phyloP scores from a whole-genome alignment of 2,888 invertebrate species.

The Drosophila niveifrons region DNA sequence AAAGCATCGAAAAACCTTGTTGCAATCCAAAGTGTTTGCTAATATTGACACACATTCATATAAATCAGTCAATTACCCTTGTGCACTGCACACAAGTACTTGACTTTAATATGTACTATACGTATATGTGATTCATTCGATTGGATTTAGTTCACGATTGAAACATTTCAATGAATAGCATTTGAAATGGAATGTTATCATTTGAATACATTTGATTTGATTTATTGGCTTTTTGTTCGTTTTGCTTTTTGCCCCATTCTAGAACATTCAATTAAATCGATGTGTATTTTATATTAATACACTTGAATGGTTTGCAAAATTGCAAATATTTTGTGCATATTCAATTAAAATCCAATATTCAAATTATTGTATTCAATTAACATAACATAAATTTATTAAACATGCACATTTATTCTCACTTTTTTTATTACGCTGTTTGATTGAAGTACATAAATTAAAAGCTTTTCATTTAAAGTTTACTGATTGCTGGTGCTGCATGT shows the following conservation, averaged over 20 bases:
- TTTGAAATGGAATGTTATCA: background rate
- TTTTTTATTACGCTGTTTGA: background rate
- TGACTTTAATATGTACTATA: background rate
- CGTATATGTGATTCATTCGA: background rate
- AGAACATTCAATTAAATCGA: background rate
- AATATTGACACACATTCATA: background rate
- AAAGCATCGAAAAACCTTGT: background rate
- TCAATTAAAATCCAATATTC: background rate
- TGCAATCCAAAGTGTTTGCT: background rate
- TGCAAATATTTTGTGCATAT: background rate
- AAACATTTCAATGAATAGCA: background rate
- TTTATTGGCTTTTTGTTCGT: background rate
- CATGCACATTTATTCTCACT: too few species aligned
- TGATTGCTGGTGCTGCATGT: background rate
- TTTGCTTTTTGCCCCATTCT: too few species aligned
- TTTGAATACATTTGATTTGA: conserved; percentile 1
- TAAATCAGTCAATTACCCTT: background rate
- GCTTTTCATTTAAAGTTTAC: too few species aligned
- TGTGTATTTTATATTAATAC: background rate
- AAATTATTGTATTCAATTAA: background rate
- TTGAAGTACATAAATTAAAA: too few species aligned
- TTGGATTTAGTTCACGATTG: background rate
- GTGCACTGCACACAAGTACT: background rate
- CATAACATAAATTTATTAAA: too few species aligned
- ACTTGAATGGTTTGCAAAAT: background rate